Conservation (phyloP, 2,888 invertebrate genomes). For the Scrobipalpa costella region DNA sequence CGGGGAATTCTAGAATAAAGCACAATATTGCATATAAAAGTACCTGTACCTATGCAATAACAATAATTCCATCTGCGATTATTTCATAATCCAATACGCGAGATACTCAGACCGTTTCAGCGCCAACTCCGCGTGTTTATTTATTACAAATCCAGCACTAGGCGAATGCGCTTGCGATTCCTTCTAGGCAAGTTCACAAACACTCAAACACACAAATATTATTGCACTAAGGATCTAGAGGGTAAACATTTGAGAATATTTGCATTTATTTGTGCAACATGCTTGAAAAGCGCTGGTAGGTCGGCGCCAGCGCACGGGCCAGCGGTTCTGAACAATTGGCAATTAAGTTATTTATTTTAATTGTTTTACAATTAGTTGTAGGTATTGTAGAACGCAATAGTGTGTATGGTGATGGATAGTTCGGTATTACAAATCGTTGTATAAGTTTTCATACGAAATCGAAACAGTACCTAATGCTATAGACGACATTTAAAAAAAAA, state of each 20-base stretch:
- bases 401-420: not conserved
- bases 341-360: constrained; percentile 5
- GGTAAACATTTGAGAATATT: constrained; percentile 34
- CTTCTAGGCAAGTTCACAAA: constrained; percentile 27
- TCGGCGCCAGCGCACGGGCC: constrained; percentile 34
- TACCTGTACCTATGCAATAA: not conserved
- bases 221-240: constrained; percentile 34
- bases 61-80: constrained; percentile 12
- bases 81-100: constrained; percentile 12
- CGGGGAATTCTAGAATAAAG: too few species aligned
- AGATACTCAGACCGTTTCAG: constrained; percentile 21
- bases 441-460: not conserved
- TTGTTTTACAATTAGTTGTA: constrained; percentile 22
- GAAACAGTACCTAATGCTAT: too few species aligned
- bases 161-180: constrained; percentile 2
- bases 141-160: constrained; percentile 22
- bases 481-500: too few species aligned
- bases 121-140: constrained; percentile 19
- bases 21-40: too few species aligned
- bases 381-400: not conserved
- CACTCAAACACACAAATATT: constrained; percentile 28
- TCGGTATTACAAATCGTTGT: not conserved
- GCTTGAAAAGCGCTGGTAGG: constrained; percentile 22
- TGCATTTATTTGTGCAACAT: constrained; percentile 30
- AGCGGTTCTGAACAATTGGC: constrained; percentile 31